Evolutionary conservation across 1,140 invertebrate species (phyloP), one percentile per base, ranked within the genome.

Genomic region (Adoxophyes honmai): DNA sequence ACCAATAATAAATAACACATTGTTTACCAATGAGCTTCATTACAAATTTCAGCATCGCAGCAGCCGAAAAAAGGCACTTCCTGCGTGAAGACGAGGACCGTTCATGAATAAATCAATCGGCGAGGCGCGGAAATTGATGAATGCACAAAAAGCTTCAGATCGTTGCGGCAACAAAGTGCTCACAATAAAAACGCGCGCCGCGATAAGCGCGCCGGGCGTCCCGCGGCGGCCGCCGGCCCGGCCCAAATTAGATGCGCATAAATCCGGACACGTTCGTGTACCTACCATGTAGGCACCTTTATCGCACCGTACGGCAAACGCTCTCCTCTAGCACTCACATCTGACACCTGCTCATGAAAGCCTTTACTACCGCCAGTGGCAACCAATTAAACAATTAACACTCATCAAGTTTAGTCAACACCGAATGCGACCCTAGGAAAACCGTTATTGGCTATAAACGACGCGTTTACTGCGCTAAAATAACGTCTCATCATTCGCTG

Each of bases 81-180:
- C 82, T 86, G 86, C 77, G 81, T 80, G 75, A 77, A 81, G 78
- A 73, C 78, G 76, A 73, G 70, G 68, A 68, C 60, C 66, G 80
- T 84, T 86, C 83, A 86, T 88, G 86, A 86, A 88, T 88, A 88
- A 88, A 88, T 83, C 83, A 86, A 86, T 82, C 70, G 69, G 54
- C 39, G 72, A 86, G 79, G 83, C 83, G 82, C 80, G 86, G 86
- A 88, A 87, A 87, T 88, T 88, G 82, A 87, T 87, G 84, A 80
- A 75, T 63, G 73, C 57, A 66, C 82, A 88, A 87, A 87, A 87
- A 87, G 75, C 68, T 64, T 77, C 71, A 73, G 76, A 78, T 75
- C 73, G 78, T 61, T 74, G 68, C 75, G 75, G 78, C 77, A 85
- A 87, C 84, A 88, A 86, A 88, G 78, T 86, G 78, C 68, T 76